Conservation (phyloP, 2,797 vertebrate species). For the Monodelphis domestica region DNA sequence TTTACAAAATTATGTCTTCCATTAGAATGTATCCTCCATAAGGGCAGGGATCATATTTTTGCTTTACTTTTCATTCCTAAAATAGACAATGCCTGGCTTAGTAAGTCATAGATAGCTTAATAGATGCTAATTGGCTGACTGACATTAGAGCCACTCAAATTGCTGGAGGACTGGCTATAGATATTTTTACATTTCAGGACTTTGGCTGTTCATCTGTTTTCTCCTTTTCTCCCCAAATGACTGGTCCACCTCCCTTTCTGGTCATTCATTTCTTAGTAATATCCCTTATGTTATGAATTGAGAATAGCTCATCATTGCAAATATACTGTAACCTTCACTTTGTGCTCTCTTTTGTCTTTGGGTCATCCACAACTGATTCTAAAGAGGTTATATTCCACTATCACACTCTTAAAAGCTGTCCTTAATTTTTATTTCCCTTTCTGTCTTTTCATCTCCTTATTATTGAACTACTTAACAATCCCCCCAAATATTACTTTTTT, state of each 20-base stretch:
- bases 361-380: neutral
- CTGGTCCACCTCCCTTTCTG: neutral
- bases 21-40: neutral
- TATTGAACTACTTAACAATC: neutral
- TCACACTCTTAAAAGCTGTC: neutral
- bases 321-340: neutral
- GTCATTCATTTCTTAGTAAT: neutral
- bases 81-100: neutral
- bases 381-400: neutral
- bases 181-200: neutral
- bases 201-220: neutral
- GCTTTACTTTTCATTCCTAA: neutral
- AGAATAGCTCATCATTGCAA: neutral
- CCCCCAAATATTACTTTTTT: neutral
- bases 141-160: neutral
- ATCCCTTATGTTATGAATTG: neutral
- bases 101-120: neutral
- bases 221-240: neutral
- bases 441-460: neutral
- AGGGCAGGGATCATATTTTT: neutral
- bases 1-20: neutral
- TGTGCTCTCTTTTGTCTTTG: neutral
- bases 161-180: neutral
- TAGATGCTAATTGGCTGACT: neutral
- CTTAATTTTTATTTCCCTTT: neutral